Evolutionary conservation across 2,113 vertebrate species (phyloP), one percentile per base, ranked within the genome.

Genomic region (Okapia johnstoni): DNA sequence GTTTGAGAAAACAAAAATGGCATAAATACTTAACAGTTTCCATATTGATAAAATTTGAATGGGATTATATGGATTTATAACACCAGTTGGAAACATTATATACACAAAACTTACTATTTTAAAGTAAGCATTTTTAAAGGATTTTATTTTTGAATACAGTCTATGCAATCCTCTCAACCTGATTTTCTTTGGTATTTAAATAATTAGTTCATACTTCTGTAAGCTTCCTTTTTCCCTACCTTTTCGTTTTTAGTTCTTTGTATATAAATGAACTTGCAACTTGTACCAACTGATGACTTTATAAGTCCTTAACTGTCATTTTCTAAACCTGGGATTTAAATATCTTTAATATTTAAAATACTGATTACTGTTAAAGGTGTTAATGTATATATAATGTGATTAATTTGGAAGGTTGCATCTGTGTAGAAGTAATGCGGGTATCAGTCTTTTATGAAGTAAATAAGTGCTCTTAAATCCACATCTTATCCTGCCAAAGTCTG

Each of bases 381-480:
- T 87, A 87, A 61, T 88, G 61, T 88, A 90, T 43, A 84, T 85
- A 66, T 19, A 93, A 60, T 88, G 61, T 87, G 46, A 90, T 96
- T 63, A 85, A 80, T 91, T 79, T 96, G 79, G 83, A 96, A 93
- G 76, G 61, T 81, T 83, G 93, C 52, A 26, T 97, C 93, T 25
- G 88, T 98, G 97, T 98, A 97, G 97, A 96, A 96, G 54, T 97
- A 96, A 81, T 90, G 89, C 57, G 79, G 98, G 97, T 98, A 95
- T 81, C 77, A 48, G 7, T 98, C 88, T 95, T 97, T 98, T 88
- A 95, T 66, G 95, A 97, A 98, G 94, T 90, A 90, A 98, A 97
- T 98, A 83, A 98, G 99, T 99, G 99, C 99, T 98, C 99, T 99
- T 99, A 98, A 97, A 98, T 84, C 92, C 97, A 80, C 95, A 26